Conservation (phyloP, 2,888 invertebrate genomes). For the Acrocyrtus sp. region DNA sequence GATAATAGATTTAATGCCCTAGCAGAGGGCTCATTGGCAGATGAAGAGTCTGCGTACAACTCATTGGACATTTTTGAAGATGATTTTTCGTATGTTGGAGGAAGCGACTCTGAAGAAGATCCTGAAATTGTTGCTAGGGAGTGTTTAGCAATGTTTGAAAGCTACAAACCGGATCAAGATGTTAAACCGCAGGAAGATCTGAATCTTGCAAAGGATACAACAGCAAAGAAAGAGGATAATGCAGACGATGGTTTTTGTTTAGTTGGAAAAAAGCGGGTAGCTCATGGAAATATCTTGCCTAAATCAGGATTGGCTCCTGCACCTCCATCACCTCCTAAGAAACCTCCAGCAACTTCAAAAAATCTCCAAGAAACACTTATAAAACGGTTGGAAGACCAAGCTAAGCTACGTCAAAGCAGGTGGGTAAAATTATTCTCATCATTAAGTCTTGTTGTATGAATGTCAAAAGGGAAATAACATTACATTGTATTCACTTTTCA, state of each 20-base stretch:
- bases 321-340: conserved; percentile 67
- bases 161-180: conserved; percentile 71
- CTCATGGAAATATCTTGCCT: conserved; percentile 72
- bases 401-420: not conserved
- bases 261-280: conserved; percentile 76
- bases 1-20: conserved; percentile 28
- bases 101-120: conserved; percentile 69
- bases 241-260: conserved; percentile 40
- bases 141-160: conserved; percentile 87
- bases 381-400: conserved; percentile 30
- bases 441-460: too few species aligned
- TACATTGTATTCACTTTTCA: too few species aligned
- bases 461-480: too few species aligned
- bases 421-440: too few species aligned
- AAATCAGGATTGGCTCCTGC: conserved; percentile 64
- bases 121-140: conserved; percentile 78
- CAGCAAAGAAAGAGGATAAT: conserved; percentile 11
- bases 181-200: conserved; percentile 1
- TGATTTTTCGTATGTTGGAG: conserved; percentile 20
- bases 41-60: conserved; percentile 21
- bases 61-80: conserved; percentile 13
- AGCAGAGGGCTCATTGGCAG: not conserved
- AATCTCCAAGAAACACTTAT: conserved; percentile 19
- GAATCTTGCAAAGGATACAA: not conserved
- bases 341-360: conserved; percentile 59